Conservation (phyloP, 2,888 invertebrate genomes). For the Pantelozetes paolii region DNA sequence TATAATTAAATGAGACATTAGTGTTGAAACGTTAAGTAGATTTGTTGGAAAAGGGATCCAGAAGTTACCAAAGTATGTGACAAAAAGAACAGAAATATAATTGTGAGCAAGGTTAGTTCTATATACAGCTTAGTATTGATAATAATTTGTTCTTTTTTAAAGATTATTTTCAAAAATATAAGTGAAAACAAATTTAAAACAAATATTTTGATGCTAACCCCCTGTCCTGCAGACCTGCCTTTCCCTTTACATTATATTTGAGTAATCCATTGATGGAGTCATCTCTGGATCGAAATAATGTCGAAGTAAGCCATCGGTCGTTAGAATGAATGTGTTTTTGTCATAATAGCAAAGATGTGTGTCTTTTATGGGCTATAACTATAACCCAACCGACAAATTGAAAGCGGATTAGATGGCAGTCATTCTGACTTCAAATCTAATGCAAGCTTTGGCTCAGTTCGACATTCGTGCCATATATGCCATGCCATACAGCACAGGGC, state of each 20-base stretch:
- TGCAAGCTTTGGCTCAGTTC: background rate
- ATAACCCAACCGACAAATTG: slow-evolving; percentile 35
- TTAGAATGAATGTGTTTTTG: slow-evolving; percentile 32
- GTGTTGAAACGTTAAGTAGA: too few species aligned
- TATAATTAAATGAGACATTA: too few species aligned
- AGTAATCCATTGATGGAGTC: slow-evolving; percentile 35
- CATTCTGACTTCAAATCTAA: slow-evolving; percentile 27
- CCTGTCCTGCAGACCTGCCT: too few species aligned
- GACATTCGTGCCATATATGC: slow-evolving; percentile 1
- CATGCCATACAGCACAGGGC: background rate
- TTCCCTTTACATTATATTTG: too few species aligned
- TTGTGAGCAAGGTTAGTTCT: too few species aligned
- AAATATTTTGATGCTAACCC: too few species aligned
- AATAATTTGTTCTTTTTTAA: too few species aligned
- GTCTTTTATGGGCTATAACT: slow-evolving; percentile 36
- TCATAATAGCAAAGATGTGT: slow-evolving; percentile 34
- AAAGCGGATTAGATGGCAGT: slow-evolving; percentile 32
- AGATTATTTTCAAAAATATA: too few species aligned
- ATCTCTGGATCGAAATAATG: slow-evolving; percentile 17
- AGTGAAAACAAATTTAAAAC: too few species aligned
- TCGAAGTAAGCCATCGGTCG: slow-evolving; percentile 8
- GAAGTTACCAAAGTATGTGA: too few species aligned
- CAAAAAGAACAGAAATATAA: background rate
- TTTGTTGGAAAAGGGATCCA: too few species aligned
- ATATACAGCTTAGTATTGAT: too few species aligned